Conservation (phyloP, 1,140 invertebrate genomes). For the Neodiprion fabricii region DNA sequence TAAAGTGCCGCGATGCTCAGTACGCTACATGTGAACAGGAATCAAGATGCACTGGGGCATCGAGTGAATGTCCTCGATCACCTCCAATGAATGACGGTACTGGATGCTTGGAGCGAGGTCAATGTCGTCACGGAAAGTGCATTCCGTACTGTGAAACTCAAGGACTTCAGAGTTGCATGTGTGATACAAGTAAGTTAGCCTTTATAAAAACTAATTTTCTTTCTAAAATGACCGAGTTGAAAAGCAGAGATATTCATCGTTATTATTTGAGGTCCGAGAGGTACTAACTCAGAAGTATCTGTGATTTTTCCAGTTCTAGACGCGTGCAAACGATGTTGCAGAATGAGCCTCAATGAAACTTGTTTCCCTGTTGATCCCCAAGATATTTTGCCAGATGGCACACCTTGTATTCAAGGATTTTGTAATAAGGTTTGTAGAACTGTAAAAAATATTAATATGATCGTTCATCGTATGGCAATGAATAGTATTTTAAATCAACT, state of each 20-base stretch:
- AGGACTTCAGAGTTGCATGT: conserved; percentile 92
- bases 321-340: conserved; percentile 90
- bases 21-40: conserved; percentile 90
- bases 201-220: too few species aligned
- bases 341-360: conserved; percentile 88
- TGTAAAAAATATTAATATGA: conserved; percentile 2
- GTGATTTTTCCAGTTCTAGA: conserved; percentile 70
- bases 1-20: conserved; percentile 87
- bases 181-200: conserved; percentile 79
- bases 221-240: too few species aligned
- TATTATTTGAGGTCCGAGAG: neutral
- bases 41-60: conserved; percentile 77
- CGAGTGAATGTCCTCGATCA: conserved; percentile 79
- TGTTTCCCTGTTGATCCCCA: conserved; percentile 88
- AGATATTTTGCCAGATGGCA: conserved; percentile 89
- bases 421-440: conserved; percentile 80
- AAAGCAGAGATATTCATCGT: neutral
- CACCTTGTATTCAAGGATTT: conserved; percentile 95
- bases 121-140: conserved; percentile 85
- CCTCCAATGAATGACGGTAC: conserved; percentile 88
- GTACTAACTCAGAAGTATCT: too few species aligned
- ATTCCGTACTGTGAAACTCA: conserved; percentile 93
- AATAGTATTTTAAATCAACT: conserved; percentile 10
- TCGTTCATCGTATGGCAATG: neutral
- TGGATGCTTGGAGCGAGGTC: conserved; percentile 85